These are phyloP conservation scores for Drosophila bipectinata DNA, from an alignment of 1,140 invertebrate genomes.

Conservation along the genomic window DNA sequence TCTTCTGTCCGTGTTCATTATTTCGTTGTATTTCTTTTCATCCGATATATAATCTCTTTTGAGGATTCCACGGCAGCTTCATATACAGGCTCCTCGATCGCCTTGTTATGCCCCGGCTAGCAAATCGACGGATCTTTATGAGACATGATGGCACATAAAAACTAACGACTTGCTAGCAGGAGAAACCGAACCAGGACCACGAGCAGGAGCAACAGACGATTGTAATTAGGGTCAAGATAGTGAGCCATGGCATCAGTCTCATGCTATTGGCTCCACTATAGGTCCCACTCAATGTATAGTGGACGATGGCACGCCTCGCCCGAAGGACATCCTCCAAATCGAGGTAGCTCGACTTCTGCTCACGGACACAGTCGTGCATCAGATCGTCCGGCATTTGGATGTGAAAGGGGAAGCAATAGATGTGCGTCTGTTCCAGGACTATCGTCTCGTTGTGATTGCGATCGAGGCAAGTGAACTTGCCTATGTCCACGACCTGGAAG, in stretches of 20 bases:
- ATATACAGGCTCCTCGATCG: background rate
- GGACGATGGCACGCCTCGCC: conserved; percentile 36
- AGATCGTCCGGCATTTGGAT: conserved; percentile 62
- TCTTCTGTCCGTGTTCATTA: no score
- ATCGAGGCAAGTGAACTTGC: conserved; percentile 27
- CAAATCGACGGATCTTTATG: conserved; percentile 69
- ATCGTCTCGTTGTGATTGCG: conserved; percentile 7
- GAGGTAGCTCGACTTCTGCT: background rate
- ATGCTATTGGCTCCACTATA: background rate
- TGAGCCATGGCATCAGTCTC: no score
- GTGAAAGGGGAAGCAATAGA: conserved; percentile 69
- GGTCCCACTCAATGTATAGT: conserved; percentile 35
- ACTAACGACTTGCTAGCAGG: conserved; percentile 56
- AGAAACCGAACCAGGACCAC: conserved; percentile 9
- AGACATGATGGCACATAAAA: conserved; percentile 47
- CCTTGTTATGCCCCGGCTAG: background rate
- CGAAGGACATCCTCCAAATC: conserved; percentile 13
- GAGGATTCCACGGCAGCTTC: background rate
- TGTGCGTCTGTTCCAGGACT: conserved; percentile 12
- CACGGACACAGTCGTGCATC: conserved; percentile 39
- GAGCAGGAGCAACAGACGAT: background rate
- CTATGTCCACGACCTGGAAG: conserved; percentile 21
- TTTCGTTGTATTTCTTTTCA: no score
- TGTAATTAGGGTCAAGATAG: no score
- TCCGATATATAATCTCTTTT: background rate